Base-by-base conservation (phyloP, 2,797 vertebrate genomes). In the Mormyrus proboscirostris region DNA sequence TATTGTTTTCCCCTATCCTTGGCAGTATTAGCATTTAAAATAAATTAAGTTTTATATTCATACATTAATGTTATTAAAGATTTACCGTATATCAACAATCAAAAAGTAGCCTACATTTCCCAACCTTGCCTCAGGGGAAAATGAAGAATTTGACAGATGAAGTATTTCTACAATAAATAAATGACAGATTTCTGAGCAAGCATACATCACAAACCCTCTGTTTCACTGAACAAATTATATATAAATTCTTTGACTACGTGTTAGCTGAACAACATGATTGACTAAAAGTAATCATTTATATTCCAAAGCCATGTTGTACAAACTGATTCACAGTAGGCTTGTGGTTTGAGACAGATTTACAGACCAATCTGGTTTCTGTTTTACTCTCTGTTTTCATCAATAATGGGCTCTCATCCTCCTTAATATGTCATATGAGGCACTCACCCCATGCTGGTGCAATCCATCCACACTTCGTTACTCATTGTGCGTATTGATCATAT, bases 301-400 rank as follows among this genome's bases (percentile, higher is more conserved):
- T 91, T 62, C 91, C 91, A 89, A 90, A 93, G 51, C 51, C 93
- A 90, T 19, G 73, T 79, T 47, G 38, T 41, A 79, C 73, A 79
- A 79, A 79, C 73, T n/a, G 73, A 79, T 44, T 79, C 73, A 47
- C 73, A 47, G 73, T 79, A 44, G 38, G 41, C 93, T 93, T 93
- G 94, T 93, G 94, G 93, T 94, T 89, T 90, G 92, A 93, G 91
- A 91, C 89, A 88, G 29, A 88, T 91, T 90, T 91, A 90, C 91
- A 92, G 91, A 92, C 89, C 93, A 93, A 93, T 94, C 92, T 92
- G 76, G 57, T 69, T 91, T 93, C 93, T 92, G 91, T 92, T 91
- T 90, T 89, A 93, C 92, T 92, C 90, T 90, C 41, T 69, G 25
- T 87, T 59, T 89, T 87, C 90, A 92, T 94, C 93, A 92, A 94